Percentiles rank a stretch among this genome's conserved stretches.
Conservation (phyloP, 2,113 vertebrate genomes). For the Buteo buteo region DNA sequence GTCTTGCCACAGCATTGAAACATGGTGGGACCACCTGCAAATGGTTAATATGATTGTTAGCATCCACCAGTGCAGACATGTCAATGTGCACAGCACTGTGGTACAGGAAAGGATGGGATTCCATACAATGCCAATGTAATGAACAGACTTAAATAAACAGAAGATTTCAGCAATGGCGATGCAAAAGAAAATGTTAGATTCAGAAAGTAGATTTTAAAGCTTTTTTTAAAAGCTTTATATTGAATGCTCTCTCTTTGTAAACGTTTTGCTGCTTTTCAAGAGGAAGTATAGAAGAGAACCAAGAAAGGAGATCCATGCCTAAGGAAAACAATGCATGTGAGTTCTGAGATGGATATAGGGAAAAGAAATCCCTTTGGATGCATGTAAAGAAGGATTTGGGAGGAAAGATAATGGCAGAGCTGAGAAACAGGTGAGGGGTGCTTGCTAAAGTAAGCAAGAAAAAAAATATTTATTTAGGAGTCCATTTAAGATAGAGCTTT, state of each 20-base stretch:
- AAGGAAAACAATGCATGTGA: not conserved
- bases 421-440: not conserved
- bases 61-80: not conserved
- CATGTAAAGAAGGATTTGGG: not conserved
- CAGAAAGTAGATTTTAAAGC: not conserved
- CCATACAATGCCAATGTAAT: not conserved
- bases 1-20: not conserved
- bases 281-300: not conserved
- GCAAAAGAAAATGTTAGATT: not conserved
- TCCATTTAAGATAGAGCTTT: not conserved
- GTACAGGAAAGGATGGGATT: not conserved
- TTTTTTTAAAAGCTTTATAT: not conserved
- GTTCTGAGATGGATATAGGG: not conserved
- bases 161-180: not conserved
- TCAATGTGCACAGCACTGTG: no score
- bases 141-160: not conserved
- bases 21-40: not conserved
- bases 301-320: not conserved
- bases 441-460: not conserved
- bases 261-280: not conserved
- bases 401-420: not conserved
- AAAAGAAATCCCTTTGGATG: not conserved
- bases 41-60: not conserved
- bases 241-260: not conserved
- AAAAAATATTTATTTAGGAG: not conserved